Evolutionary conservation across 2,797 vertebrate genomes (phyloP), one percentile per base, ranked within the genome.

Genomic region (Parauchenoglanis ngamensis): DNA sequence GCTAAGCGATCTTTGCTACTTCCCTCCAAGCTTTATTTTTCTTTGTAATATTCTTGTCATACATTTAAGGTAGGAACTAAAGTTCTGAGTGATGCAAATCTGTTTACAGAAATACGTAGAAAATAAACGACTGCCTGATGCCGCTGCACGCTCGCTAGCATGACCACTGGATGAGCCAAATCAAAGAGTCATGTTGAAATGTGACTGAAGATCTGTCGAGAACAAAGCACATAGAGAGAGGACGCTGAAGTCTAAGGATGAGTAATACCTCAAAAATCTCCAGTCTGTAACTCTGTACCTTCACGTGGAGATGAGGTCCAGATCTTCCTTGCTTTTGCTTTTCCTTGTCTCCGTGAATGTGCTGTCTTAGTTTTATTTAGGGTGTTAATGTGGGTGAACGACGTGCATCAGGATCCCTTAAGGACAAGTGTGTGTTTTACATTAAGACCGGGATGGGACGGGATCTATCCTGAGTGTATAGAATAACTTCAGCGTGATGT

Each of bases 401-500:
- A n/a, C 65, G 57, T 0, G 17, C 85, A 73, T 65, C 57, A 81
- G 35, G 84, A 87, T 73, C 80, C 77, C 40, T 28, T 83, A 40
- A 85, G 85, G 70, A 56, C 86, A 83, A 80, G 31, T 82, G 76
- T 88, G 72, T 78, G 85, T 83, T 89, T 90, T 82, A 72, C 28
- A 54, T 87, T 87, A 65, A 59, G 28, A 65, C 59, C 83, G 40
- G 77, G 59, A 85, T 12, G 35, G 7, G n/a, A 82, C 21, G 7
- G 3, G 46, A 83, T 83, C 82, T 70, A 61, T 61, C 87, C 75
- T 86, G 54, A 81, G n/a, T 40, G 78, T 86, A 79, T 83, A 85
- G 85, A 89, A 89, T 87, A 86, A 40, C 68, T 88, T 84, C 28
- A 78, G 81, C 61, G 80, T 77, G 72, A 84, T 79, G 76, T 88